Base-by-base conservation (phyloP, 2,888 invertebrate species). In the Netelia inedita region DNA sequence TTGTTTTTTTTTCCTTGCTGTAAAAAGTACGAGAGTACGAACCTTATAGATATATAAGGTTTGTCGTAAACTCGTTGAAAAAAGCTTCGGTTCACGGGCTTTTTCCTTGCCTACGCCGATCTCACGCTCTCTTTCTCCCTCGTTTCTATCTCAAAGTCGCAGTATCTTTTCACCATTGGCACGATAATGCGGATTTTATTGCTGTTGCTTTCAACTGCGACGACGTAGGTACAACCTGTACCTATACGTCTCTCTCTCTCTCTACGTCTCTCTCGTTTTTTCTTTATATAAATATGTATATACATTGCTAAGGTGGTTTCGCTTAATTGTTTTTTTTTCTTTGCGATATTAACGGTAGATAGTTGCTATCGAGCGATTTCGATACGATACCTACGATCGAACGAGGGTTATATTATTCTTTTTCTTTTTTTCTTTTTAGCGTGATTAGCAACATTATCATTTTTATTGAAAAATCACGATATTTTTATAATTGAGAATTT, bases 141-240 rank as follows among this genome's bases (percentile, higher is more conserved):
- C 46, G 19, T 19, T n/a, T 57, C 57, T 19, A 10, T 57, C 57
- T 57, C 57, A 10, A 19, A 16, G 57, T 57, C 16, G 57, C 16
- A 57, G 19, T 57, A 46, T 71, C 68, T 28, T 35, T 50, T 61
- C n/a, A 61, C 71, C 71, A 71, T 79, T 59, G 19, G 71, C 55
- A 69, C 79, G 59, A 69, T 71, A 79, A 79, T 61, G 57, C 59
- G 46, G 16, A 35, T 68, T 79, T 79, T 79, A 79, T 79, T 71
- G 71, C 79, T 57, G 57, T 57, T 57, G 57, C 57, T 57, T 57
- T 57, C 57, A 57, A 16, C 53, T n/a, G 53, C 53, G 53, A 53
- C 5, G 53, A 53, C 35, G 53, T n/a, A n/a, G n/a, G n/a, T 53
- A 53, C 53, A 53, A n/a, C 53, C 53, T 53, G n/a, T 53, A 53